Conservation (phyloP, 2,888 invertebrate species). For the Sphinx pinastri region DNA sequence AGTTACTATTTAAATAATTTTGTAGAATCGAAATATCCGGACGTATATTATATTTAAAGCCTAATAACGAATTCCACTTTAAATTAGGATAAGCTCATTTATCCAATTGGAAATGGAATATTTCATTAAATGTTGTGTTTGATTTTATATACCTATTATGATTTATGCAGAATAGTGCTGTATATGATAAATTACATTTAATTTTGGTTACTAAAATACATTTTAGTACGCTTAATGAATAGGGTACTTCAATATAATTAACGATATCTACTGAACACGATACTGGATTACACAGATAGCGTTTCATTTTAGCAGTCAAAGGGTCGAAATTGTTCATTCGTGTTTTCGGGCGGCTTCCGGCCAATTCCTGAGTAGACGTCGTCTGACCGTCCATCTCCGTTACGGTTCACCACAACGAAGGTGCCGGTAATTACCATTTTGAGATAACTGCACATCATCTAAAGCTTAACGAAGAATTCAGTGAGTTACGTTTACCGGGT, state of each 20-base stretch:
- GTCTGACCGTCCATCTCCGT: constrained; percentile 43
- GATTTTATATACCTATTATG: no score
- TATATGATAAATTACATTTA: no score
- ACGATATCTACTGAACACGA: background rate
- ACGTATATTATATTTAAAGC: no score
- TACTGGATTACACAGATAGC: background rate
- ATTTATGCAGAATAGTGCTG: no score
- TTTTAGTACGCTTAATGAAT: background rate
- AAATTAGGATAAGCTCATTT: no score
- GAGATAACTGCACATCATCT: constrained; percentile 42
- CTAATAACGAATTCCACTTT: no score
- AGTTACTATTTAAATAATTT: no score
- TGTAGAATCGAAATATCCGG: no score
- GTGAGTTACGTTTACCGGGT: constrained; percentile 29
- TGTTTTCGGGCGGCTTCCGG: constrained; percentile 40
- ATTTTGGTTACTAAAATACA: background rate
- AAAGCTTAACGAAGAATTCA: constrained; percentile 37
- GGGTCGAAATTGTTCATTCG: constrained; percentile 34
- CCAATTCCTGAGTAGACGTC: constrained; percentile 37
- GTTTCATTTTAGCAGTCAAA: background rate
- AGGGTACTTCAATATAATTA: background rate
- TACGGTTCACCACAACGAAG: constrained; percentile 37
- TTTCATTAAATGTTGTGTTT: no score
- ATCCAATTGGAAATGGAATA: no score
- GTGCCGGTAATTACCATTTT: constrained; percentile 45